A percentile compares a stretch with the other conserved stretches of the same genome.
phyloP scores from a whole-genome alignment of 2,888 invertebrate genomes.

The Nematopogon swammerdamellus region DNA sequence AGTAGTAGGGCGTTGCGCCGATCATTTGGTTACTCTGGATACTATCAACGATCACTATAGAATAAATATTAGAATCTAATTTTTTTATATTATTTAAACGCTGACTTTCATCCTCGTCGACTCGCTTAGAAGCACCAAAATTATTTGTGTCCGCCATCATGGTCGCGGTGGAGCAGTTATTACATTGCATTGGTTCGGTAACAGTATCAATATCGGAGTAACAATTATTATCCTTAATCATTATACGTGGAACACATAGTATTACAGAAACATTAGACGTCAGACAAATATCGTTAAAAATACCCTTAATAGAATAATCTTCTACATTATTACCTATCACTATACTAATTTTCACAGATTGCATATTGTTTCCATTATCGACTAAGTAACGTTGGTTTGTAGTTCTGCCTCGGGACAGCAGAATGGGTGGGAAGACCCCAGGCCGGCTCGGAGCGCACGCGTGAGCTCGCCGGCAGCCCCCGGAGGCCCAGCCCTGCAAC shows the following conservation, averaged over 20 bases:
- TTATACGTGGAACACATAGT: conserved; percentile 65
- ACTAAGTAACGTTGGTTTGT: conserved; percentile 61
- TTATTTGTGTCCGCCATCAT: conserved; percentile 57
- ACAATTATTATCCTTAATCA: conserved; percentile 53
- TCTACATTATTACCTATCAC: conserved; percentile 56
- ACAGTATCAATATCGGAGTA: conserved; percentile 57
- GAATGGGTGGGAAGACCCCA: conserved; percentile 54
- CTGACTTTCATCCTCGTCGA: conserved; percentile 54
- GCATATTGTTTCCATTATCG: conserved; percentile 62
- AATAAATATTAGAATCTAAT: conserved; percentile 58
- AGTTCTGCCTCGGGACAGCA: conserved; percentile 52
- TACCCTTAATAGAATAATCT: conserved; percentile 48
- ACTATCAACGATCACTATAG: conserved; percentile 56
- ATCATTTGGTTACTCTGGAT: conserved; percentile 59
- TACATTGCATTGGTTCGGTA: conserved; percentile 59
- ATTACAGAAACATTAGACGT: conserved; percentile 58
- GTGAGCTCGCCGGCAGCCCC: conserved; percentile 61
- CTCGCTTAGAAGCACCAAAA: conserved; percentile 57
- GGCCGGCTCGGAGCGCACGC: conserved; percentile 36
- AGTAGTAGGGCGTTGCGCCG: conserved; percentile 55
- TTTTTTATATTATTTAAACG: conserved; percentile 50
- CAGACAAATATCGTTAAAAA: conserved; percentile 59
- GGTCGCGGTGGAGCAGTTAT: conserved; percentile 57
- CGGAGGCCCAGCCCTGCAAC: conserved; percentile 63
- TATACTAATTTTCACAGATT: conserved; percentile 66